These are phyloP conservation scores for Yponomeuta plumbellus DNA, from an alignment of 2,888 invertebrate species.

Conservation along the genomic window DNA sequence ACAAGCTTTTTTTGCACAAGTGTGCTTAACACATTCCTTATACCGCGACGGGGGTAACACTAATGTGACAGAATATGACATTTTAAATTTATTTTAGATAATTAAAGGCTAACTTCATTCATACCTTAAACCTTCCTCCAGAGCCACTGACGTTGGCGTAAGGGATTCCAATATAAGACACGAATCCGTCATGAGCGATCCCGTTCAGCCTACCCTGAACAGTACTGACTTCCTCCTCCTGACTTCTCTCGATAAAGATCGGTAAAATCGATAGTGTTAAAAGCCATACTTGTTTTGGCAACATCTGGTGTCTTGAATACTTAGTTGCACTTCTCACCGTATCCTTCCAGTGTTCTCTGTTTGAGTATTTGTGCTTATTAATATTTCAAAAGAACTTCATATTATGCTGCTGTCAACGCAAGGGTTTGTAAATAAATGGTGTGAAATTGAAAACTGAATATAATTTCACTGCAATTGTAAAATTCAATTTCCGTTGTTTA, in stretches of 20 bases:
- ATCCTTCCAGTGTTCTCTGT: too few relatives aligned
- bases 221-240: slow-evolving; percentile 39
- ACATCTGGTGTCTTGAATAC: background rate
- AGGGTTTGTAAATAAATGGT: background rate
- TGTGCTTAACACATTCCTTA: too few relatives aligned
- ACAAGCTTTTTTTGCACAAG: too few relatives aligned
- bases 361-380: too few relatives aligned
- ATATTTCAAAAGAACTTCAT: too few relatives aligned
- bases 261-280: slow-evolving; percentile 1
- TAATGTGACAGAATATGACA: too few relatives aligned
- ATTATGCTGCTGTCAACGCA: background rate
- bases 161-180: slow-evolving; percentile 57
- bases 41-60: too few relatives aligned
- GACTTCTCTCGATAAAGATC: background rate
- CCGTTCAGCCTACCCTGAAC: slow-evolving; percentile 56
- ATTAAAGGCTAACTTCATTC: background rate
- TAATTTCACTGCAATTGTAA: background rate
- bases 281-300: background rate
- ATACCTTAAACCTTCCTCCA: slow-evolving; percentile 51
- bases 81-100: too few relatives aligned
- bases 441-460: background rate
- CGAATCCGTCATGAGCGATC: slow-evolving; percentile 39
- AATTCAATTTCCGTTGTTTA: background rate
- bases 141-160: slow-evolving; percentile 41
- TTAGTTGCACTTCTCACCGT: background rate